These are phyloP conservation scores for Drosophila sp. DNA, from an alignment of 1,140 invertebrate species.

Conservation along the genomic window DNA sequence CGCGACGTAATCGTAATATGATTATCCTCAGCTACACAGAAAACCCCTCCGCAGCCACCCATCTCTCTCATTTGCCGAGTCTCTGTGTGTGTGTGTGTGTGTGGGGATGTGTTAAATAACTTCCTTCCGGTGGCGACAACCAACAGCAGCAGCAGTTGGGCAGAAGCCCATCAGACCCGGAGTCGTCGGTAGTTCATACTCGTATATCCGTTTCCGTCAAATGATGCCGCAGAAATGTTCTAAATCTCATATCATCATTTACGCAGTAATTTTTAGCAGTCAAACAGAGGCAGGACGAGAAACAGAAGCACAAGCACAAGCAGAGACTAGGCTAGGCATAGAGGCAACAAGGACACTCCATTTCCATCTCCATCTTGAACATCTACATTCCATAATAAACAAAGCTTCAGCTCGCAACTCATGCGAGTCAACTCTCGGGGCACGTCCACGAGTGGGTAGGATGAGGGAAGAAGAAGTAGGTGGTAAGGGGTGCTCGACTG, in stretches of 20 bases:
- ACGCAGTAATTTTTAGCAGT: conserved; percentile 77
- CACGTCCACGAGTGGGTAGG: conserved; percentile 38
- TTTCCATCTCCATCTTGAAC: conserved; percentile 11
- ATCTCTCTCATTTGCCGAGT: not conserved
- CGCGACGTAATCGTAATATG: conserved; percentile 80
- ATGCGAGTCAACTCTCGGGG: conserved; percentile 62
- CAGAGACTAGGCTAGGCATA: not conserved
- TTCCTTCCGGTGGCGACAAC: conserved; percentile 72
- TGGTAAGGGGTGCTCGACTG: conserved; percentile 3
- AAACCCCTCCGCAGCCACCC: conserved; percentile 12
- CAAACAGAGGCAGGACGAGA: conserved; percentile 25
- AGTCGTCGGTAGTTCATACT: conserved; percentile 34
- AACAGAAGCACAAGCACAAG: not conserved
- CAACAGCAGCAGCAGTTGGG: conserved; percentile 20
- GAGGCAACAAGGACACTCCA: not conserved
- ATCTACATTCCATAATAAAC: conserved; percentile 56
- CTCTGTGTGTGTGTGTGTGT: conserved; percentile 19
- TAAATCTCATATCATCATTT: conserved; percentile 81
- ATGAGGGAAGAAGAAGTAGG: not conserved
- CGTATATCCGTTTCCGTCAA: conserved; percentile 69
- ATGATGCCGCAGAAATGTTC: conserved; percentile 78
- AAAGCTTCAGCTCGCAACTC: conserved; percentile 75
- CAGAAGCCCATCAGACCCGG: conserved; percentile 11
- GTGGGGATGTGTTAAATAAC: conserved; percentile 75
- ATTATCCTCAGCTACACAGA: conserved; percentile 73